phyloP scores from a whole-genome alignment of 92 coral and sea anemone species.

The Porites divaricata region DNA sequence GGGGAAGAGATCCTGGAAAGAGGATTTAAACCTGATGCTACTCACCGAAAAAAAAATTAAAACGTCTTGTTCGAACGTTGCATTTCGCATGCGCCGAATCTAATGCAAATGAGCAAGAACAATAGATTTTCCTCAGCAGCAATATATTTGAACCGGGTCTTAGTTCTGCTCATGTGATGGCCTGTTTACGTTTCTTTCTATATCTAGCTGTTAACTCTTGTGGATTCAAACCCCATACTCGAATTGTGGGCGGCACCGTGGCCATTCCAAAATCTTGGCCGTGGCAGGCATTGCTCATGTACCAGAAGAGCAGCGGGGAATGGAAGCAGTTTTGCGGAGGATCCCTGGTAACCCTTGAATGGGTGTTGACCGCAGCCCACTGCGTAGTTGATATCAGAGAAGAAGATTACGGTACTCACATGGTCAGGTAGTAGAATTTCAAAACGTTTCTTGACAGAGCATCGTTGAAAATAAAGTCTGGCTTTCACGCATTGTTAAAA shows the following conservation, averaged over 20 bases:
- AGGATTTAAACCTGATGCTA: no score
- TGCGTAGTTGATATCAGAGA: constrained; percentile 62
- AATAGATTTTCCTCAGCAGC: no score
- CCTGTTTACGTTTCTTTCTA: neutral
- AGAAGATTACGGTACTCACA: constrained; percentile 34
- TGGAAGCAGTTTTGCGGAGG: constrained; percentile 96
- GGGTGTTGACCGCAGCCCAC: constrained; percentile 93
- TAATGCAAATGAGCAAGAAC: no score
- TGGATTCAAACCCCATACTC: constrained; percentile 64
- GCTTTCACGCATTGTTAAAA: no score
- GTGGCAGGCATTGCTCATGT: constrained; percentile 89
- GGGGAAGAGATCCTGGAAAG: no score
- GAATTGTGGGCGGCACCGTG: constrained; percentile 91
- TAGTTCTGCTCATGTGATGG: no score
- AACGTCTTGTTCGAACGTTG: no score
- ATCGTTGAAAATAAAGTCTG: no score
- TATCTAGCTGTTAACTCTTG: constrained; percentile 56
- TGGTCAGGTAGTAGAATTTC: constrained; percentile 53
- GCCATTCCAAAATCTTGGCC: constrained; percentile 88
- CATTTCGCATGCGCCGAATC: no score
- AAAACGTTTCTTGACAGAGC: no score
- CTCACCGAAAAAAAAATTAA: no score
- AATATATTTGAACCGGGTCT: no score
- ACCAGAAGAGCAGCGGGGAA: constrained; percentile 13
- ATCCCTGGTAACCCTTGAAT: constrained; percentile 65